A percentile compares a stretch with the other conserved stretches of the same genome.
Conservation (phyloP, 2,888 invertebrate species). For the Aphodius sticticus region DNA sequence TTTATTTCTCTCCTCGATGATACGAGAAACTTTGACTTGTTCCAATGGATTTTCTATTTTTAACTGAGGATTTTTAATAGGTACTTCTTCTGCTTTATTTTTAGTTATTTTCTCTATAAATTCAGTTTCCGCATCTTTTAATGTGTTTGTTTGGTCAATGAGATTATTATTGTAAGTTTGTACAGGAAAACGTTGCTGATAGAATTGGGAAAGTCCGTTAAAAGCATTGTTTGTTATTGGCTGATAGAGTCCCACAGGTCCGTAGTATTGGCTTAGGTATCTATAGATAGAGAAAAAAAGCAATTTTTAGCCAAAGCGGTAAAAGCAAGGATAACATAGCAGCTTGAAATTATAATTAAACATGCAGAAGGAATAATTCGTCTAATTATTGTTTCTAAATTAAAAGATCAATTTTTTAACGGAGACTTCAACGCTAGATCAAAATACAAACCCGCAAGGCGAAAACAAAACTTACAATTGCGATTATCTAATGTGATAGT, state of each 20-base stretch:
- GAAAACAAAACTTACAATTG: no score
- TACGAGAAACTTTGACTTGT: slow-evolving; percentile 28
- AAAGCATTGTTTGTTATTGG: not conserved
- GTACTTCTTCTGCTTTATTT: slow-evolving; percentile 17
- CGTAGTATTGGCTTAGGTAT: not conserved
- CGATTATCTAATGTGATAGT: no score
- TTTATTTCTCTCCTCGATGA: slow-evolving; percentile 21
- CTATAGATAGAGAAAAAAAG: not conserved
- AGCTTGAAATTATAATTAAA: not conserved
- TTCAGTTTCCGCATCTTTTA: slow-evolving; percentile 10
- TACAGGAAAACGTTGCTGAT: not conserved
- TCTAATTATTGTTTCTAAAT: no score
- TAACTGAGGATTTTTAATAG: not conserved
- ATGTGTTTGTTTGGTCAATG: not conserved
- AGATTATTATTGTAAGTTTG: not conserved
- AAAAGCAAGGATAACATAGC: not conserved
- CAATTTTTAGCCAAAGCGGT: not conserved
- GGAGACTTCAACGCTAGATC: no score
- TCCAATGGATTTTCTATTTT: slow-evolving; percentile 19
- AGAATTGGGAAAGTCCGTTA: not conserved
- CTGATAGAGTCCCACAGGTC: not conserved
- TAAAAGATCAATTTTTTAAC: no score
- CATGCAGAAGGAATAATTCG: not conserved
- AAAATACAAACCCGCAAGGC: no score
- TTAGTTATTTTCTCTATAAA: not conserved